Evolutionary conservation across 2,888 invertebrate genomes (phyloP), one percentile per base, ranked within the genome.

Genomic region (Leistus spinibarbis): DNA sequence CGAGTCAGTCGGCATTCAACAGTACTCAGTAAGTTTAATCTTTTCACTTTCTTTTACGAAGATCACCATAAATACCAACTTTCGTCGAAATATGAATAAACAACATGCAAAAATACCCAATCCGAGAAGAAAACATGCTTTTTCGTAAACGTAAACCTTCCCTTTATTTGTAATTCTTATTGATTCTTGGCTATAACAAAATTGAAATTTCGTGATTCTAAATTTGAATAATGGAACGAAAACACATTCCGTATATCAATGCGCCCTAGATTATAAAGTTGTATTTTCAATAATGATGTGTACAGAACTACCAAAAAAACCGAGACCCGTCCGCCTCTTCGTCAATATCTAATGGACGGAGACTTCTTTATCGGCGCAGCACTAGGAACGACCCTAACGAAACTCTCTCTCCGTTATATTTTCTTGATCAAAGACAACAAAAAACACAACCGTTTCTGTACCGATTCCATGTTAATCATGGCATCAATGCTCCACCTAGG

Each of bases 351-450:
- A 82, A 91, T 96, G 88, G 93, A 95, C 79, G 98, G 98, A 1
- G 97, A 99, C 83, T 97, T 97, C 86, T 99, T 98, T 86, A 94
- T 98, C 77, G 97, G 95, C 1, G 97, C 98, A 13, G 92, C 97
- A 57, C 87, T 99, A 19, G 95, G 96, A 60, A 95, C 97, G 0
- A 95, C 96, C 27, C 88, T 99, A 69, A 92, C 95, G 56, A 99
- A 99, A 87, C 86, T 99, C 81, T 94, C 96, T 0, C 89, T 99
- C 66, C 88, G 93, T 73, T 94, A 90, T 81, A 86, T 88, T 17
- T 84, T 87, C 22, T 80, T 89, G 62, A 86, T 86, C 24, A 77
- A 82, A 2, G 84, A 87, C 76, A 78, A 81, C 20, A 81, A 79
- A 62, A 82, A 83, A 77, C 88, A 87, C 78, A 92, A 92, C 82